Evolutionary conservation across 2,888 invertebrate species (phyloP), one percentile per base, ranked within the genome.

Genomic region (Phymatocera aterrima): DNA sequence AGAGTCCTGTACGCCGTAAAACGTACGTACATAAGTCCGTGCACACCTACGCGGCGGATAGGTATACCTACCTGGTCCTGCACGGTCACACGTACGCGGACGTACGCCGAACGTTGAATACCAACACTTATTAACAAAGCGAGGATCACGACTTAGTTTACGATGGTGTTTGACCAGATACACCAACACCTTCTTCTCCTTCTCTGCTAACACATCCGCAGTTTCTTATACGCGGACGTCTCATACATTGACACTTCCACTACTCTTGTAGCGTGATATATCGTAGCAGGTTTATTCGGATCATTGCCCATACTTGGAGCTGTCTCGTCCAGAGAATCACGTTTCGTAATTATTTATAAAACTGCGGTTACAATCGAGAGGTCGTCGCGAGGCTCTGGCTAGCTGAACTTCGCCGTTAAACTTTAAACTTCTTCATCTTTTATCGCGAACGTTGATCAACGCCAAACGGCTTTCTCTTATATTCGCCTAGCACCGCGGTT

Each of bases 1-100:
- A 70, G n/a, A 43, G 40, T 61, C 51, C 46, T 61, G 65, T 61
- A 79, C 43, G 57, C 65, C 74, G 77, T 81, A 77, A 60, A 78
- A 1, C 12, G 5, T 8, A 57, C 24, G 15, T 57, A 15, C 15
- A 24, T 12, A 51, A 1, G 2, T 18, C 28, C 2, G 12, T 12
- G 28, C n/a, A n/a, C n/a, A n/a, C n/a, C n/a, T n/a, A 43, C 43
- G 12, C 43, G 8, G 43, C 12, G 43, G 12, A 43, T 12, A 43
- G 8, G 43, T 43, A 43, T 12, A 43, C 43, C 43, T 43, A 43
- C 43, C 6, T 43, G 43, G n/a, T n/a, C n/a, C n/a, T n/a, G n/a
- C n/a, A n/a, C 43, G 43, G 43, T 10, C 8, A 12, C 51, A 51
- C 4, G 4, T 51, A 12, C n/a, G n/a, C 51, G 15, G n/a, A n/a